Evolutionary conservation across 1,140 invertebrate species (phyloP).

Genomic region (Calycopis cecrops): DNA sequence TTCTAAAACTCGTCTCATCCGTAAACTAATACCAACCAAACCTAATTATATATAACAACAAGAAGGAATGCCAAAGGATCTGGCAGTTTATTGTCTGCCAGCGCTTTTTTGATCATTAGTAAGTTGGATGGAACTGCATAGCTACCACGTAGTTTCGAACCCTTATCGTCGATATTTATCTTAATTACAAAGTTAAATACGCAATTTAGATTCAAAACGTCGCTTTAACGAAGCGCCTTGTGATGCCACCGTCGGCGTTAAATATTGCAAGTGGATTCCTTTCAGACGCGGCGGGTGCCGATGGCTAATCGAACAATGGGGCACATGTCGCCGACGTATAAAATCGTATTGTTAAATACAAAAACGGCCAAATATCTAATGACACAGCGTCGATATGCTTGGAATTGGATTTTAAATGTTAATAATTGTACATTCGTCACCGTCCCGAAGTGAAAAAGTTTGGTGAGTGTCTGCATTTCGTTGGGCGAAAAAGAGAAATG

Average conservation of each 20-base stretch:
- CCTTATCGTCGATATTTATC: slow-evolving; percentile 68
- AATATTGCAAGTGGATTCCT: slow-evolving; percentile 53
- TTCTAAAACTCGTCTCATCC: too few relatives aligned
- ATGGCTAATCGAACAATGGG: slow-evolving; percentile 63
- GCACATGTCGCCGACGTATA: slow-evolving; percentile 34
- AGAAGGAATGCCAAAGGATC: slow-evolving; percentile 14
- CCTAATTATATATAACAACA: too few relatives aligned
- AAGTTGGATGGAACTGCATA: slow-evolving; percentile 40
- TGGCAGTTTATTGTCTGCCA: slow-evolving; percentile 15
- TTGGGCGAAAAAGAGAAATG: neutral
- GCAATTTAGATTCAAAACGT: slow-evolving; percentile 63
- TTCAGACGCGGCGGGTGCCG: slow-evolving; percentile 40
- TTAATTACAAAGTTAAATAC: slow-evolving; percentile 66
- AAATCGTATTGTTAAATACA: slow-evolving; percentile 55
- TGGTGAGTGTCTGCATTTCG: neutral
- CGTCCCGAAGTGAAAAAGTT: neutral
- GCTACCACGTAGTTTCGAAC: slow-evolving; percentile 50
- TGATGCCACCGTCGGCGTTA: slow-evolving; percentile 62
- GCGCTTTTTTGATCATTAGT: slow-evolving; percentile 46
- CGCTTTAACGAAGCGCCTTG: slow-evolving; percentile 50
- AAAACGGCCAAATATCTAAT: slow-evolving; percentile 20
- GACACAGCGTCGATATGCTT: neutral
- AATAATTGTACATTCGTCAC: too few relatives aligned
- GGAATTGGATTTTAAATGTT: neutral
- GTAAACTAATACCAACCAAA: too few relatives aligned